phyloP scores from a whole-genome alignment of 2,113 vertebrate species.

The Suncus etruscus region DNA sequence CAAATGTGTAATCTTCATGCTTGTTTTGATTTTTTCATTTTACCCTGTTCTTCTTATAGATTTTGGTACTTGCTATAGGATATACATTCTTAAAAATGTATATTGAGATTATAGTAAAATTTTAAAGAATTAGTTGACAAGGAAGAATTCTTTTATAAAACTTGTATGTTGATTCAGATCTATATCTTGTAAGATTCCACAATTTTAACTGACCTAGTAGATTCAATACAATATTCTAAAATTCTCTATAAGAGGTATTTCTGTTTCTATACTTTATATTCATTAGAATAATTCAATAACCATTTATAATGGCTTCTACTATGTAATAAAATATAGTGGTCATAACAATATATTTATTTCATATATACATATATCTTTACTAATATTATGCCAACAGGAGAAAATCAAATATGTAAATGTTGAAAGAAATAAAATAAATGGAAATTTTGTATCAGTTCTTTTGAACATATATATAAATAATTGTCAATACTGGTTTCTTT shows the following conservation, averaged over 20 bases:
- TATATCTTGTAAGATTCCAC: background rate
- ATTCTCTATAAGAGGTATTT: background rate
- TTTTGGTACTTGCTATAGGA: background rate
- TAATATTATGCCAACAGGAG: too few relatives aligned
- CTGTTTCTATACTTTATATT: constrained; percentile 5
- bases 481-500: background rate
- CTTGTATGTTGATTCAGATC: background rate
- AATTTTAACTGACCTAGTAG: background rate
- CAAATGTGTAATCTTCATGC: background rate
- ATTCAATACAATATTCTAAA: background rate
- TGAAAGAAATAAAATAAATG: background rate
- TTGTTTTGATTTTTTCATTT: background rate
- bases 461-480: background rate
- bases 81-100: background rate
- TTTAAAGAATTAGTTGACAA: background rate
- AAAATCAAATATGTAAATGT: background rate
- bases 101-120: background rate
- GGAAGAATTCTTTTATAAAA: background rate
- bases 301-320: background rate
- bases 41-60: background rate
- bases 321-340: background rate
- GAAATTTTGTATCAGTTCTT: background rate
- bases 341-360: too few relatives aligned
- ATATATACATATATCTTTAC: too few relatives aligned
- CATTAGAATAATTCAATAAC: background rate